Evolutionary conservation across 64 coral and sea anemone species (phyloP), one percentile per base, ranked within the genome.

Genomic region (Stylophora pistillata): DNA sequence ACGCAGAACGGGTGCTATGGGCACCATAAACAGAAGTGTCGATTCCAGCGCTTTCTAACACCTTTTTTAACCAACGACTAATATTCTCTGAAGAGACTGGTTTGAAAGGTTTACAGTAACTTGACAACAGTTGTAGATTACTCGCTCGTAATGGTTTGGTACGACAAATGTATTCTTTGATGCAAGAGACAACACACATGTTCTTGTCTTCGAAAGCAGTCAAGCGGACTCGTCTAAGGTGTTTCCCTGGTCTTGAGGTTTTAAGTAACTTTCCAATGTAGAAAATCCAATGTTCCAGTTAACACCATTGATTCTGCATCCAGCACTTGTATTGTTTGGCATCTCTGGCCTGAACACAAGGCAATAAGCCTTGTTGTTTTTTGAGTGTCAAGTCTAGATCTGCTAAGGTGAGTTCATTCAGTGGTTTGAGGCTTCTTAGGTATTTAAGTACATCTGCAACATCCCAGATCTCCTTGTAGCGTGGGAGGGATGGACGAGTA

Each of bases 221-320:
- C 3, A 87, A 60, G n/a, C 74, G 74, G 31, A 92, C 15, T 52
- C 53, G 55, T 41, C 90, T 60, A 20, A 86, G 78, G 63, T 91
- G 90, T 78, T 91, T 91, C 18, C 90, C 82, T 68, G 81, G 90
- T 85, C 55, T 69, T 18, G 90, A 91, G 32, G 82, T 91, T 85
- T 91, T 91, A 15, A 91, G 58, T 13, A 86, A 21, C 60, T 85
- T 60, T 63, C 20, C 26, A 37, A 86, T 85, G 54, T 76, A 74
- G 57, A 91, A 91, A 37, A 70, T 70, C 64, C 90, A 91, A 25
- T 58, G 23, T 66, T 26, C 27, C 73, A 37, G 81, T 63, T 27
- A 86, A 29, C 27, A 30, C 72, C 90, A 92, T 92, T 54, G 15
- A 71, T n/a, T n/a, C 57, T 34, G 72, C 72, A 30, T 69, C n/a